Base-by-base conservation (phyloP, 2,113 vertebrate species). In the Mungos mungo region DNA sequence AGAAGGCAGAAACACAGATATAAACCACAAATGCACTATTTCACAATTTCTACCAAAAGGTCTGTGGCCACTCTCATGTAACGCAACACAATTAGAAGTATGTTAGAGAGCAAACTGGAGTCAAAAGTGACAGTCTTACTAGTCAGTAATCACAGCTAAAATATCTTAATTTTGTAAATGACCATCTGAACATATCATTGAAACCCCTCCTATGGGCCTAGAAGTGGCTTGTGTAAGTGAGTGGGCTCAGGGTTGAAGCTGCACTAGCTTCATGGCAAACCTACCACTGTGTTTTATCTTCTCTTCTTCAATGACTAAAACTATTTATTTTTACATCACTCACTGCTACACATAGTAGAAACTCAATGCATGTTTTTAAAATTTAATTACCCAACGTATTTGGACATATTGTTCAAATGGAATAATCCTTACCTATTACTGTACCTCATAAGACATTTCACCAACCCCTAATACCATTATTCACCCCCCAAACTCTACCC, bases 141-240 rank as follows among this genome's bases (percentile, higher is more conserved):
- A 41, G 41, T 41, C 41, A 41, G 41, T 41, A 23, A 88, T 38
- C 45, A 93, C 15, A 23, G 35, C 60, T 89, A 95, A 90, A 92
- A 69, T 41, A 77, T 76, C 41, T 88, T 94, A 83, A 63, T 91
- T 94, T 66, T 93, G 50, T 77, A 93, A 96, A 81, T 63, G 35
- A 93, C 33, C 16, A 95, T 45, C 52, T 83, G 15, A 33, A 79
- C 69, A 50, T 63, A 76, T 33, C 11, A 14, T 88, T 88, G 74
- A 81, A 92, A 35, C 27, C 80, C 52, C 69, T 84, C n/a, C 21
- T 27, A 45, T 29, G 18, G 50, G 23, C 45, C 68, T 68, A n/a
- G 29, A 54, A 89, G 54, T 2, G 31, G 21, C 77, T 29, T 27
- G 15, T 47, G 19, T 66, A 47, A 91, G 84, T 29, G 5, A 79